phyloP scores from a whole-genome alignment of 2,888 invertebrate genomes.

The Odontomyia ornata region DNA sequence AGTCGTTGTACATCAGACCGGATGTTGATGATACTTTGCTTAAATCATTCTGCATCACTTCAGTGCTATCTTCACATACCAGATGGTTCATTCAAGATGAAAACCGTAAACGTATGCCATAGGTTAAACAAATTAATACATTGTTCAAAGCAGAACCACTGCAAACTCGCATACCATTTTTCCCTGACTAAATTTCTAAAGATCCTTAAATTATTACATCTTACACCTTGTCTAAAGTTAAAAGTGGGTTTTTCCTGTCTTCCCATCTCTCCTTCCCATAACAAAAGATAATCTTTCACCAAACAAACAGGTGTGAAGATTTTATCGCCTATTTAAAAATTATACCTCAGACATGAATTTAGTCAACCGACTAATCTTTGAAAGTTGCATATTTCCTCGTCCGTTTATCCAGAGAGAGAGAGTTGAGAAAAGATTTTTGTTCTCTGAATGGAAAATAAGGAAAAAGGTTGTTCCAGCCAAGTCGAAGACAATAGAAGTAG shows the following conservation, averaged over 20 bases:
- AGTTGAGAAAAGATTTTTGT: not conserved
- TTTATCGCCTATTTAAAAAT: slow-evolving; percentile 23
- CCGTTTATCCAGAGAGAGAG: not conserved
- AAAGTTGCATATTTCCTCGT: slow-evolving; percentile 35
- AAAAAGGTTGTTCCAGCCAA: not conserved
- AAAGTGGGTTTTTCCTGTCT: slow-evolving; percentile 1
- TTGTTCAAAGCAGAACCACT: not conserved
- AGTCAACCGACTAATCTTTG: slow-evolving; percentile 23
- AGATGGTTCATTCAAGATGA: slow-evolving; percentile 5
- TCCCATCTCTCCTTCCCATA: not conserved
- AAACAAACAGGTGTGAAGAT: slow-evolving; percentile 42
- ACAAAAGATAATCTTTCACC: slow-evolving; percentile 26
- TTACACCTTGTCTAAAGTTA: not conserved
- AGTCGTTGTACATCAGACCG: not conserved
- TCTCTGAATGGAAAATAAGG: not conserved
- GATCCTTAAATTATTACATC: not conserved
- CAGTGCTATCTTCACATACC: not conserved
- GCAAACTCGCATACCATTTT: not conserved
- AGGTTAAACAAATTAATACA: slow-evolving; percentile 25
- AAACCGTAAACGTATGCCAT: slow-evolving; percentile 6
- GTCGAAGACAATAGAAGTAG: not conserved
- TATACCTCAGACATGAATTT: not conserved
- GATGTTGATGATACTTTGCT: not conserved
- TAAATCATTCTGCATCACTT: not conserved
- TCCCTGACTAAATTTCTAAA: not conserved